Evolutionary conservation across 2,888 invertebrate genomes (phyloP).

Genomic region (Thelaira solivaga): DNA sequence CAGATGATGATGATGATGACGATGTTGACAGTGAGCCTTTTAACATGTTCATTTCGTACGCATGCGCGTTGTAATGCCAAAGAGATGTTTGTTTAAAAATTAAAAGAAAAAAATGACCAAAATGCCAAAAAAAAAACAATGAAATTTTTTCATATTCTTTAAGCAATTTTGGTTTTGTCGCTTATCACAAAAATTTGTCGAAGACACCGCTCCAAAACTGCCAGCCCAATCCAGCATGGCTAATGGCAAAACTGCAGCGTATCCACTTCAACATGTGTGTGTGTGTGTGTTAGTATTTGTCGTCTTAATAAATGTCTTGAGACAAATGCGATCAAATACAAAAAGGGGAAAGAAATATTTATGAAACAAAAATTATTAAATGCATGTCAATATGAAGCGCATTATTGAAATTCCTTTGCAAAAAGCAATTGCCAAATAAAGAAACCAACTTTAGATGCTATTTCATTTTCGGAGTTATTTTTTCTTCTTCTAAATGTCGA

Average conservation of each 20-base stretch:
- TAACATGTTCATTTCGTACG: constrained; percentile 61
- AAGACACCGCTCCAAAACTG: constrained; percentile 53
- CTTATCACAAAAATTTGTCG: constrained; percentile 53
- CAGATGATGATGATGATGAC: constrained; percentile 52
- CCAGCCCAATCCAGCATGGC: constrained; percentile 45
- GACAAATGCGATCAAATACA: constrained; percentile 56
- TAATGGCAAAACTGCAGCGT: constrained; percentile 27
- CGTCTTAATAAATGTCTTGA: constrained; percentile 46
- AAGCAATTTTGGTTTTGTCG: constrained; percentile 51
- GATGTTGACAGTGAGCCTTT: constrained; percentile 59
- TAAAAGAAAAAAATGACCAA: background rate
- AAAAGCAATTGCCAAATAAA: constrained; percentile 56
- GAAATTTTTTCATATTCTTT: constrained; percentile 62
- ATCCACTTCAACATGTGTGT: no score
- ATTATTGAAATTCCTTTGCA: constrained; percentile 67
- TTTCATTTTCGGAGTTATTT: constrained; percentile 47
- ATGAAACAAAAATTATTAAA: constrained; percentile 73
- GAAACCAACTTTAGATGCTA: constrained; percentile 43
- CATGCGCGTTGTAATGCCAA: constrained; percentile 58
- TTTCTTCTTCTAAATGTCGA: constrained; percentile 23
- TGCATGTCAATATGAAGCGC: constrained; percentile 76
- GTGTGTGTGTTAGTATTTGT: no score
- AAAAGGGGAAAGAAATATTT: constrained; percentile 19
- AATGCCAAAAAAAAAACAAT: constrained; percentile 60
- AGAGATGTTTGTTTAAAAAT: constrained; percentile 49